phyloP scores from a whole-genome alignment of 2,797 vertebrate species.

The Buceros bicornis region DNA sequence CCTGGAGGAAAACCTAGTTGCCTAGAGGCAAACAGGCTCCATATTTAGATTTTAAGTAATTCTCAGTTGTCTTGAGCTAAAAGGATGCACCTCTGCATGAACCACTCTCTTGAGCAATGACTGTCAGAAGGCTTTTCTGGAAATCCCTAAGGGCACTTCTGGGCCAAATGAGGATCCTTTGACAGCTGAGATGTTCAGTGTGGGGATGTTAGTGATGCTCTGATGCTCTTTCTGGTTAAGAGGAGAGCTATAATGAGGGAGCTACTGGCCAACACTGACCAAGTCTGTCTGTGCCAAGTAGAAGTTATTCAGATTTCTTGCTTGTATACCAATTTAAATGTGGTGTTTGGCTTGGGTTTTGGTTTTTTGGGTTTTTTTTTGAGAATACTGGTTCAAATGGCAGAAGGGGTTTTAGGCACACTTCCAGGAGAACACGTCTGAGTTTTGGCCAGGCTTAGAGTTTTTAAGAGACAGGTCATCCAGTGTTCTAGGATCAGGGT shows the following conservation, averaged over 20 bases:
- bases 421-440: accelerated
- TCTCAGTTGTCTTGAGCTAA: background rate
- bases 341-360: background rate
- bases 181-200: background rate
- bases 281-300: background rate
- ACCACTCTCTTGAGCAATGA: background rate
- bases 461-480: background rate
- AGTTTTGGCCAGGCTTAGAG: background rate
- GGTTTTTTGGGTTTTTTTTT: background rate
- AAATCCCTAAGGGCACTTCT: background rate
- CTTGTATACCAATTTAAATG: background rate
- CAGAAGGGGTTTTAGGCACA: accelerated
- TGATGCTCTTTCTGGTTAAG: background rate
- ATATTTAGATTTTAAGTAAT: background rate
- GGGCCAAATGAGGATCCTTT: background rate
- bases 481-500: background rate
- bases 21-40: background rate
- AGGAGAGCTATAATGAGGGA: background rate
- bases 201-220: background rate
- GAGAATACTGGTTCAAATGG: background rate
- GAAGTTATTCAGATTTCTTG: background rate
- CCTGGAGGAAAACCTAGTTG: background rate
- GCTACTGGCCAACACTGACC: background rate
- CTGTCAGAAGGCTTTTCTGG: background rate
- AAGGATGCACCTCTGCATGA: background rate